Evolutionary conservation across 2,888 invertebrate species (phyloP).

Genomic region (Molorchus minor): DNA sequence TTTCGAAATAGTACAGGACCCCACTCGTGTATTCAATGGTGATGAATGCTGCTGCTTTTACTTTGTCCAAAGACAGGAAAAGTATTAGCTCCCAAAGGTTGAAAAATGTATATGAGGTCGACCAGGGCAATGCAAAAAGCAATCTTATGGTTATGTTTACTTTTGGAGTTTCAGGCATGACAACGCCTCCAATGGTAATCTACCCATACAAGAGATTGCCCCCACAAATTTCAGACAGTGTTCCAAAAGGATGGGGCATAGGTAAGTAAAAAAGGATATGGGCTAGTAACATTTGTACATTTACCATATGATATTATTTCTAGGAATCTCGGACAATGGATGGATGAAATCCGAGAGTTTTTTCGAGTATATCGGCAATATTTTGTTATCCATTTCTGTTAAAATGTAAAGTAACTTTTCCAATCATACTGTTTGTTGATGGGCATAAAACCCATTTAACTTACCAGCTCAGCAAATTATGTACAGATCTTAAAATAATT

Average conservation of each 20-base stretch:
- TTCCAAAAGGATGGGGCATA: constrained; percentile 54
- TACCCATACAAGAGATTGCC: constrained; percentile 54
- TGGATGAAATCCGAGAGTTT: constrained; percentile 48
- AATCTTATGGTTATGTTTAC: constrained; percentile 58
- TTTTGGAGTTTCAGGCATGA: constrained; percentile 53
- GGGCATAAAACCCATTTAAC: constrained; percentile 44
- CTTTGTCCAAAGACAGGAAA: constrained; percentile 44
- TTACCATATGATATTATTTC: constrained; percentile 1
- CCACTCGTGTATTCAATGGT: constrained; percentile 47
- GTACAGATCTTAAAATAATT: constrained; percentile 46
- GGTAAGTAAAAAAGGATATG: constrained; percentile 23
- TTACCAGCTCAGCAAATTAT: constrained; percentile 42
- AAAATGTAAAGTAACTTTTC: constrained; percentile 31
- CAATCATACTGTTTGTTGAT: constrained; percentile 40
- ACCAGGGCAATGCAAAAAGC: constrained; percentile 52
- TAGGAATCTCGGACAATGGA: constrained; percentile 35
- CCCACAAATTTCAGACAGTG: constrained; percentile 45
- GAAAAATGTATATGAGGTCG: constrained; percentile 57
- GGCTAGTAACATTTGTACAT: constrained; percentile 1
- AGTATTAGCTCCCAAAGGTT: constrained; percentile 18
- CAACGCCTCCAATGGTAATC: constrained; percentile 56
- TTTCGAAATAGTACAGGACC: constrained; percentile 42
- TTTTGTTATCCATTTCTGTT: constrained; percentile 27
- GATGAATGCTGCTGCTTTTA: constrained; percentile 51
- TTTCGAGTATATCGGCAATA: constrained; percentile 40